Base-by-base conservation (phyloP, 2,113 vertebrate species). In the Corythornis madagascariensis region DNA sequence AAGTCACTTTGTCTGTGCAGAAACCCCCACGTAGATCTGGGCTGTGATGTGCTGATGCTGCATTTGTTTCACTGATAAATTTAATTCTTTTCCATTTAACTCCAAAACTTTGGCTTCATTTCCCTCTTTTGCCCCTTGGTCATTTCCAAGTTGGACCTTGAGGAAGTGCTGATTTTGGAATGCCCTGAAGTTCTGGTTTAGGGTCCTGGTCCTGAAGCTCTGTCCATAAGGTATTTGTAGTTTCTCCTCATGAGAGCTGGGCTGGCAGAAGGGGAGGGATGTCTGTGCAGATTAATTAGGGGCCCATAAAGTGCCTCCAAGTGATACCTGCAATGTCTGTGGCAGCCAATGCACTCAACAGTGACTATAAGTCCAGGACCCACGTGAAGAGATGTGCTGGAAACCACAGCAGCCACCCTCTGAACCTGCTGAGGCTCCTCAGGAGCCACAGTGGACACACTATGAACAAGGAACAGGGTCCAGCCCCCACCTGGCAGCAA, bases 361-460 rank as follows among this genome's bases (percentile, higher is more conserved):
- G 70, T 57, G 26, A 28, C 21, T 4, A 40, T 17, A 31, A 3
- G 22, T 14, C 13, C 20, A 13, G 8, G 35, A 64, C n/a, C 31
- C 26, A 40, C 3, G 22, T 22, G 28, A 40, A 79, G 35, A 42
- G 14, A 6, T 4, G 14, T 22, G 28, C 70, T 67, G 65, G 64
- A 43, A 86, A 11, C 20, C 43, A 78, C 59, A 52, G 42, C 10
- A 35, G 65, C 29, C 53, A 28, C 3, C 38, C 5, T 29, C 70
- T 28, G 52, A 0, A 2, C 40, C 55, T 2, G 2, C 17, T 38
- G 78, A 5, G 18, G 16, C 21, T 80, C 64, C 69, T 33, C 50
- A 70, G 43, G 31, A 72, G 60, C 35, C 15, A 6, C 0, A 6
- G n/a, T 5, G 61, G 63, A 43, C 1, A 4, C 15, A 10, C 7